Evolutionary conservation across 64 coral and sea anemone species (phyloP), one percentile per base, ranked within the genome.

Genomic region (Pachyseris speciosa): DNA sequence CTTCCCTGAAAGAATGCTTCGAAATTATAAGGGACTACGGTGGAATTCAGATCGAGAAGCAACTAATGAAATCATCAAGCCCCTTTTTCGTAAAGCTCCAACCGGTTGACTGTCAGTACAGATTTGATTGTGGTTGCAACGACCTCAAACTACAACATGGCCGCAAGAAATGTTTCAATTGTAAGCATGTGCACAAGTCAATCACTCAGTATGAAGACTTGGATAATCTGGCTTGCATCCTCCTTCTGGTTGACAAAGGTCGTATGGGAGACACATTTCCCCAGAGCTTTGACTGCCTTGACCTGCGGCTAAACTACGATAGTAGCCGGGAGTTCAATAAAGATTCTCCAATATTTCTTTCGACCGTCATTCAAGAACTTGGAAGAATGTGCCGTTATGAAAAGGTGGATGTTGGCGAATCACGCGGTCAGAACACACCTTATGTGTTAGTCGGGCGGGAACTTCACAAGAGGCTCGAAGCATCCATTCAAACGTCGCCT

Each of bases 201-300:
- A 85, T 85, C 27, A 85, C 61, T 32, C 60, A 85, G 81, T 85
- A 85, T 47, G 81, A 67, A 85, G 57, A 85, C 24, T 37, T 85
- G 17, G 57, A 85, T 67, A 67, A 85, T 26, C 81, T 85, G 1
- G 81, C 81, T 12, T 85, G 59, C 24, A 41, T 68, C 1, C 81
- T 85, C 25, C 37, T 85, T 16, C 24, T 85, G 38, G 61, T 85
- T 44, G 81, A 85, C 0, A 85, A 85, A 66, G 81, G 81, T 47
- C 81, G 81, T 28, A 85, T 85, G 81, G 81, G 81, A 63, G 81
- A 85, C 37, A 85, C 81, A 67, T 67, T 85, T 67, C 81, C 37
- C 58, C 58, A 68, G 0, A 84, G 55, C n/a, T 84, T 84, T 65
- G 64, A 84, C 9, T 84, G 80, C 22, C 58, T 84, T 38, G 80